Evolutionary conservation across 2,797 vertebrate genomes (phyloP).

Genomic region (Manis javanica): DNA sequence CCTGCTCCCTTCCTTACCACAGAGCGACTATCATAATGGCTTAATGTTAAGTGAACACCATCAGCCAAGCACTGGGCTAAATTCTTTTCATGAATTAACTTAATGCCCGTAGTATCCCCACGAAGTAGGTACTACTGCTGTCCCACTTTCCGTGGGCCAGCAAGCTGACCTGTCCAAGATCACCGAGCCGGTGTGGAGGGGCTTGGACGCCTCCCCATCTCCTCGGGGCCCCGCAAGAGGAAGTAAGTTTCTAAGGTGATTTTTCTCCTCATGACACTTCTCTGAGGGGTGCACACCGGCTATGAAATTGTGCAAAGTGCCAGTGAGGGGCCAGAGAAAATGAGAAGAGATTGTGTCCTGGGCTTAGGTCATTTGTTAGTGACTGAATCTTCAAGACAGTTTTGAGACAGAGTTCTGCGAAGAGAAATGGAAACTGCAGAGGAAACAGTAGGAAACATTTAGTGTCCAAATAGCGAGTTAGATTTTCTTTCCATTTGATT

Average conservation of each 20-base stretch:
- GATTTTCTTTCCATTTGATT: conserved; percentile 41
- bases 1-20: neutral
- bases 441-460: neutral
- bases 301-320: neutral
- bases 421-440: conserved; percentile 3
- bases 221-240: neutral
- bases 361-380: neutral
- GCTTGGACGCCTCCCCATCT: neutral
- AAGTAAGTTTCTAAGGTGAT: neutral
- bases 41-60: neutral
- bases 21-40: neutral
- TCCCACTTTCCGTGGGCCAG: neutral
- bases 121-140: neutral
- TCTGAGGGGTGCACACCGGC: neutral
- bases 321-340: neutral
- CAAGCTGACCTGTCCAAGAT: neutral
- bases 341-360: neutral
- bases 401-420: neutral
- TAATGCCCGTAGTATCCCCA: neutral
- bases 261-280: neutral
- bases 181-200: neutral
- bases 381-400: neutral
- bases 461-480: neutral
- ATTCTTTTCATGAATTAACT: neutral
- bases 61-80: neutral